Evolutionary conservation across 2,888 invertebrate genomes (phyloP).

Genomic region (Agonopterix subpropinquella): DNA sequence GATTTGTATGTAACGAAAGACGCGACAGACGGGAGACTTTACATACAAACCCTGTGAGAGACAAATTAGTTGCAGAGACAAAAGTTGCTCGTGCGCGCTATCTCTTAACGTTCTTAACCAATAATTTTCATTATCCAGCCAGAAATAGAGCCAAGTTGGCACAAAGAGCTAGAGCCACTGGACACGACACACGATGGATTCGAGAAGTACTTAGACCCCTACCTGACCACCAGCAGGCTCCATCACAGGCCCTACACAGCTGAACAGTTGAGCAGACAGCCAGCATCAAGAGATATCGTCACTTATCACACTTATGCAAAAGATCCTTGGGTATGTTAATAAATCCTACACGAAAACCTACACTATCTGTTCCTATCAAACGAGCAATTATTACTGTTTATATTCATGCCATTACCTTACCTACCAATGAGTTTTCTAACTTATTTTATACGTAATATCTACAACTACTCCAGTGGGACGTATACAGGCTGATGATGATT

Average conservation of each 20-base stretch:
- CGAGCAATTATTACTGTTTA: no score
- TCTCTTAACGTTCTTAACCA: no score
- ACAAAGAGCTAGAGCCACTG: constrained; percentile 41
- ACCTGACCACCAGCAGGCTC: constrained; percentile 54
- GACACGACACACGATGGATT: constrained; percentile 60
- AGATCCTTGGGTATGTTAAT: constrained; percentile 45
- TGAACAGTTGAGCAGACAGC: constrained; percentile 39
- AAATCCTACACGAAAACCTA: neutral
- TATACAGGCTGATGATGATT: no score
- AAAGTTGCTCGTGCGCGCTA: no score
- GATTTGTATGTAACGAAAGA: no score
- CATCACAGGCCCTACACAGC: constrained; percentile 56
- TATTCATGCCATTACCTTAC: no score
- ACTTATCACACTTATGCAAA: constrained; percentile 59
- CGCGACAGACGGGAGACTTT: no score
- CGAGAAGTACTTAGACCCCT: constrained; percentile 59
- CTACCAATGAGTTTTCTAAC: no score
- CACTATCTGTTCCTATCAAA: neutral
- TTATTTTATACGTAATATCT: no score
- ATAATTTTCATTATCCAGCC: constrained; percentile 25
- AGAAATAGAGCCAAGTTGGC: constrained; percentile 34
- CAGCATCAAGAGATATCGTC: constrained; percentile 45
- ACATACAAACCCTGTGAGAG: no score
- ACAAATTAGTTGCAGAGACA: no score
- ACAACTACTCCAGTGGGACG: no score